Base-by-base conservation (phyloP, 1,140 invertebrate species). In the Microplitis mediator region DNA sequence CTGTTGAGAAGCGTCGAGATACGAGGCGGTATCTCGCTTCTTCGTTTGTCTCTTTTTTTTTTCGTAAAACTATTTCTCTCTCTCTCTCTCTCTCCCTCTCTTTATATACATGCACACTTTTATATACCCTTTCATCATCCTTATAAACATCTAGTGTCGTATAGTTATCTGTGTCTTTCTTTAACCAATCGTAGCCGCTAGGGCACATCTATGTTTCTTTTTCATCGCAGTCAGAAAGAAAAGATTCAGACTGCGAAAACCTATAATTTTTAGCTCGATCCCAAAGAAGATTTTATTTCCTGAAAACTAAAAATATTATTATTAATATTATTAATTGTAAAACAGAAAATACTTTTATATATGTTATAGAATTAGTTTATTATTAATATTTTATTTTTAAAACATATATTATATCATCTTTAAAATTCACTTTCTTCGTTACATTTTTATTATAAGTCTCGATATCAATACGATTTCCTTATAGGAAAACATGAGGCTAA, bases 181-280 rank as follows among this genome's bases (percentile, higher is more conserved):
- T 69, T 23, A 65, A 69, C 69, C 71, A 74, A 63, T 73, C 68
- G 64, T 70, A 35, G 68, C 74, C 75, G 71, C 69, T 23, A n/a
- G 45, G 32, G 34, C 4, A 34, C 69, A 45, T 65, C 65, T 69
- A 31, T 56, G 61, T 68, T 52, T 71, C 16, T 39, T 66, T 66
- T 65, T 66, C 63, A 65, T 70, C 58, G 62, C 45, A 75, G 71
- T 66, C 66, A 78, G 62, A 73, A 76, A 74, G 78, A 79, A 81
- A 82, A 82, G 82, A 83, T 80, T 83, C 81, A 82, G 82, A 83
- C 75, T 71, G 78, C 80, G 78, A 82, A 82, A 81, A 81, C 81
- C 81, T 82, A 83, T 82, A 82, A 83, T 82, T 83, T 83, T 80
- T 72, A 68, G 66, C 63, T 60, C 65, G 70, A 76, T 76, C 75